phyloP scores from a whole-genome alignment of 2,797 vertebrate species.

The Hippoglossus hippoglossus region DNA sequence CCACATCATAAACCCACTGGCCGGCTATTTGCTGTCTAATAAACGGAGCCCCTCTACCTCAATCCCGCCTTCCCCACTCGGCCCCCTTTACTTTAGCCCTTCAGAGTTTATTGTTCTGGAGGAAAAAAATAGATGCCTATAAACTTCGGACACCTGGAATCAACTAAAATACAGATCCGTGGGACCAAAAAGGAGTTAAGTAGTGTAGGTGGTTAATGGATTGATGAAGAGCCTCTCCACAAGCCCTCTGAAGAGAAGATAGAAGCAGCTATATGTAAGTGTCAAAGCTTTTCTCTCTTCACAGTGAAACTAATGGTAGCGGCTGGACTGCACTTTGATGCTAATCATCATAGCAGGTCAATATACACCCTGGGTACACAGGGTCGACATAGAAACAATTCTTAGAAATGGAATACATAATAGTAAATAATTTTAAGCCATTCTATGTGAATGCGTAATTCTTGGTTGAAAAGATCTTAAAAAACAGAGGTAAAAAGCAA shows the following conservation, averaged over 20 bases:
- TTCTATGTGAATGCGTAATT: background rate
- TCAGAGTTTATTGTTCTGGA: constrained; percentile 83
- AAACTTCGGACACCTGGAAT: constrained; percentile 86
- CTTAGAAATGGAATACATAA: background rate
- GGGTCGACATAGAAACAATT: background rate
- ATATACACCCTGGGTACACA: constrained; percentile 4
- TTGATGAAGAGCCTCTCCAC: constrained; percentile 76
- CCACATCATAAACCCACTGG: constrained; percentile 87
- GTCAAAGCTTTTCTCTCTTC: constrained; percentile 57
- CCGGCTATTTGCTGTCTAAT: constrained; percentile 87
- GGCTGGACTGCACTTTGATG: constrained; percentile 43
- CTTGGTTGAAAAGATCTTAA: background rate
- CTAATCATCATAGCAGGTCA: constrained; percentile 45
- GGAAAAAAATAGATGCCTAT: constrained; percentile 77
- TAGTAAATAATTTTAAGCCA: too few species aligned
- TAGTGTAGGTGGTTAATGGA: constrained; percentile 72
- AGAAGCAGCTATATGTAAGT: constrained; percentile 46
- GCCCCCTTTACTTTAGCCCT: constrained; percentile 72
- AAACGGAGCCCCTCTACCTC: constrained; percentile 78
- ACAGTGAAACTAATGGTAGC: constrained; percentile 59
- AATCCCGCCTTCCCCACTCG: constrained; percentile 37
- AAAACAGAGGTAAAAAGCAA: background rate
- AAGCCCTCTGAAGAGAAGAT: constrained; percentile 53
- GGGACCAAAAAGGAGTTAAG: constrained; percentile 76
- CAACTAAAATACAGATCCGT: constrained; percentile 80